phyloP scores from a whole-genome alignment of 2,797 vertebrate species.

The Esox masquinongy region DNA sequence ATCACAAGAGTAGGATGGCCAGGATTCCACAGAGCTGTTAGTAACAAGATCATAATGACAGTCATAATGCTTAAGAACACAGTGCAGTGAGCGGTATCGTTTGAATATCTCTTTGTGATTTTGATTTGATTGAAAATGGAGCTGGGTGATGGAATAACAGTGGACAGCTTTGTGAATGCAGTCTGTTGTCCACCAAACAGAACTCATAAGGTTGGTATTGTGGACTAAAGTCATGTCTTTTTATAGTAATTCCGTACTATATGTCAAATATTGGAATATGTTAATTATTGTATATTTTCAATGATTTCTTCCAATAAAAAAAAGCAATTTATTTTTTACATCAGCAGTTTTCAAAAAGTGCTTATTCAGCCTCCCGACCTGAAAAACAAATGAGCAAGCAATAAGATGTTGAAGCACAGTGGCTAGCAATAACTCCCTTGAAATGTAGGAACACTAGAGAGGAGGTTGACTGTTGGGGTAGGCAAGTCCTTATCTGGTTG shows the following conservation, averaged over 20 bases:
- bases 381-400: too few relatives aligned
- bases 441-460: too few relatives aligned
- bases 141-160: slow-evolving; percentile 52
- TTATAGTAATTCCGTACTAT: neutral
- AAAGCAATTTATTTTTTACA: too few relatives aligned
- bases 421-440: too few relatives aligned
- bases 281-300: neutral
- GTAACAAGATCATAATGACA: slow-evolving; percentile 39
- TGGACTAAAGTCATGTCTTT: neutral
- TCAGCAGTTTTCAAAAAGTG: too few relatives aligned
- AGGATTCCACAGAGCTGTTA: slow-evolving; percentile 32
- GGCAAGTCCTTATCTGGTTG: too few relatives aligned
- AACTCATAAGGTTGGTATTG: slow-evolving; percentile 54
- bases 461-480: too few relatives aligned
- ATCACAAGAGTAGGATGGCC: slow-evolving; percentile 52
- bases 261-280: neutral
- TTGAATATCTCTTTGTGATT: slow-evolving; percentile 36
- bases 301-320: too few relatives aligned
- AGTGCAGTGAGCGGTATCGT: neutral
- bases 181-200: slow-evolving; percentile 46
- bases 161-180: slow-evolving; percentile 53
- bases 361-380: too few relatives aligned
- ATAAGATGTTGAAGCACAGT: too few relatives aligned
- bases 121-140: slow-evolving; percentile 51
- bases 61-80: slow-evolving; percentile 31